Evolutionary conservation across 2,797 vertebrate species (phyloP).

Genomic region (Amblyraja radiata): DNA sequence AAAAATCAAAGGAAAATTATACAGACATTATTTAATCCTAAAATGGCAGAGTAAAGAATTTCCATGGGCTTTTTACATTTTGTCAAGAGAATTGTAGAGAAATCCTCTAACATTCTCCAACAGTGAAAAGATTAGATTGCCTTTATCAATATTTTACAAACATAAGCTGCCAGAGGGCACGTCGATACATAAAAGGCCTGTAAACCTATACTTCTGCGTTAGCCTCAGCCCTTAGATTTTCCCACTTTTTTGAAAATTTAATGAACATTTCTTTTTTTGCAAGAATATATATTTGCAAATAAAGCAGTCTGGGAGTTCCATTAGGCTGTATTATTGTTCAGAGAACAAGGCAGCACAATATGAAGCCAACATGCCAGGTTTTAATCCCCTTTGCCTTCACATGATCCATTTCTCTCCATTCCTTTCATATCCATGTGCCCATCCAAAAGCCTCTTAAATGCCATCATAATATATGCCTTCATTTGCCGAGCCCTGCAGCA

Average conservation of each 20-base stretch:
- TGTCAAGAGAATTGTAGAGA: too few relatives aligned
- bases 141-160: background rate
- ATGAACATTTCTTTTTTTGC: background rate
- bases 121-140: background rate
- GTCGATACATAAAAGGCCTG: background rate
- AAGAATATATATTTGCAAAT: background rate
- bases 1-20: background rate
- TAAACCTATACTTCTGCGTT: background rate
- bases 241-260: background rate
- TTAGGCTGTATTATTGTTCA: background rate
- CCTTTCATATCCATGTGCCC: too few relatives aligned
- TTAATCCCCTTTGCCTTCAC: too few relatives aligned
- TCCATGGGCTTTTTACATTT: background rate
- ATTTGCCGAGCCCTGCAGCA: too few relatives aligned
- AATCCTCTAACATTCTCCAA: background rate
- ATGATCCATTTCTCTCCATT: too few relatives aligned
- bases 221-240: background rate
- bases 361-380: too few relatives aligned
- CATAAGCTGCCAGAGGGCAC: background rate
- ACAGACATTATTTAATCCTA: background rate
- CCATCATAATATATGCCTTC: too few relatives aligned
- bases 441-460: too few relatives aligned
- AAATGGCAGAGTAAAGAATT: background rate
- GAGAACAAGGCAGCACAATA: too few relatives aligned
- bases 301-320: background rate